Evolutionary conservation across 2,797 vertebrate genomes (phyloP).

Genomic region (Orestias chungarensis): DNA sequence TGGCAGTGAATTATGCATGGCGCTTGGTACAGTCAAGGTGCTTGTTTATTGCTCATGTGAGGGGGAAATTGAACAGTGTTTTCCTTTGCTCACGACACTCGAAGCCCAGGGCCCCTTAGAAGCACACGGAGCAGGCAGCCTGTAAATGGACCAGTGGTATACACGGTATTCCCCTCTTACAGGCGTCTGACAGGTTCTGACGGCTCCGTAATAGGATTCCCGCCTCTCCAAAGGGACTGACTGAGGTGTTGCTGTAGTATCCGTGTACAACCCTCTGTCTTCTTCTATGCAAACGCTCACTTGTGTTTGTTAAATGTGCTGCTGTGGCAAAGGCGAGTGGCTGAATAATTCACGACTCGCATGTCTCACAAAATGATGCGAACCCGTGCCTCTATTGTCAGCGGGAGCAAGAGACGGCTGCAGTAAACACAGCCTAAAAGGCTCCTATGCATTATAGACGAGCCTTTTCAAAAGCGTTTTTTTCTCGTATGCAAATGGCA

Average conservation of each 20-base stretch:
- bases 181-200: conserved; percentile 66
- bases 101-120: conserved; percentile 69
- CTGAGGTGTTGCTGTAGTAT: conserved; percentile 65
- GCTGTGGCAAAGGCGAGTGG: conserved; percentile 74
- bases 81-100: conserved; percentile 68
- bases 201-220: conserved; percentile 67
- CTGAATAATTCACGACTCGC: conserved; percentile 87
- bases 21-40: conserved; percentile 79
- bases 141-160: conserved; percentile 65
- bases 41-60: conserved; percentile 84
- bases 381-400: conserved; percentile 77
- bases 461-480: conserved; percentile 76
- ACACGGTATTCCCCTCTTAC: conserved; percentile 52
- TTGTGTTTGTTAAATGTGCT: conserved; percentile 77
- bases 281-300: conserved; percentile 55
- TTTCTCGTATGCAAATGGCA: conserved; percentile 78
- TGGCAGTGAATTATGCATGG: conserved; percentile 94
- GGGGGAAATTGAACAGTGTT: conserved; percentile 85
- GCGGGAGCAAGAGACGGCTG: conserved; percentile 75
- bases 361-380: conserved; percentile 82
- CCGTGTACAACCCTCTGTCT: conserved; percentile 65
- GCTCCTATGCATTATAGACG: conserved; percentile 83
- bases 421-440: conserved; percentile 82
- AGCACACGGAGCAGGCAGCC: conserved; percentile 54
- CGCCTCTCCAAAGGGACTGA: conserved; percentile 67